phyloP scores from a whole-genome alignment of 2,888 invertebrate genomes.

The Gortyna flavago region DNA sequence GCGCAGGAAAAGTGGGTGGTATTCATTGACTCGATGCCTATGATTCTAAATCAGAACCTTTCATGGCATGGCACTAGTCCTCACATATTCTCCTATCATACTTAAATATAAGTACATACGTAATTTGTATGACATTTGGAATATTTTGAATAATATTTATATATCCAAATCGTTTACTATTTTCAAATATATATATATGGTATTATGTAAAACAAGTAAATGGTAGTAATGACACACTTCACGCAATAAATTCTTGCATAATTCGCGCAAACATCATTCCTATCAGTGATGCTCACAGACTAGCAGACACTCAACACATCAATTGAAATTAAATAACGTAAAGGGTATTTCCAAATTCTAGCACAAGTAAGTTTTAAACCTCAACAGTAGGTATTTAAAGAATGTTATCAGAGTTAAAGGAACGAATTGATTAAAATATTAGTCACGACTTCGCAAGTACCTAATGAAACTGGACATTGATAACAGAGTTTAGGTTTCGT shows the following conservation, averaged over 20 bases:
- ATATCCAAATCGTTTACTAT: slow-evolving; percentile 64
- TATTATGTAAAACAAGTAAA: slow-evolving; percentile 68
- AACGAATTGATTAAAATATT: slow-evolving; percentile 64
- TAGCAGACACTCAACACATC: slow-evolving; percentile 85
- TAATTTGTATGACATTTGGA: slow-evolving; percentile 71
- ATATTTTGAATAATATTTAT: slow-evolving; percentile 73
- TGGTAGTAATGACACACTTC: slow-evolving; percentile 76
- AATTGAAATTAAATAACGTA: slow-evolving; percentile 58
- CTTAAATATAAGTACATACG: slow-evolving; percentile 81
- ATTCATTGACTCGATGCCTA: slow-evolving; percentile 89
- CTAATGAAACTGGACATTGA: slow-evolving; percentile 56
- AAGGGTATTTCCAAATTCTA: slow-evolving; percentile 50
- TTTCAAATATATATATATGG: slow-evolving; percentile 70
- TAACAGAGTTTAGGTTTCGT: slow-evolving; percentile 64
- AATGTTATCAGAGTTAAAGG: slow-evolving; percentile 42
- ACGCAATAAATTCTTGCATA: slow-evolving; percentile 87
- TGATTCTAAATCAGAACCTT: slow-evolving; percentile 90
- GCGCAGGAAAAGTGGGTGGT: slow-evolving; percentile 90
- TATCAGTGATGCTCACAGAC: slow-evolving; percentile 90
- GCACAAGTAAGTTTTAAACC: slow-evolving; percentile 47
- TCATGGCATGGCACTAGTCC: slow-evolving; percentile 90
- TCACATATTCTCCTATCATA: slow-evolving; percentile 89
- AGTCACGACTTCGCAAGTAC: slow-evolving; percentile 54
- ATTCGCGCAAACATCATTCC: slow-evolving; percentile 89
- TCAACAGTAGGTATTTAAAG: slow-evolving; percentile 44